Evolutionary conservation across 2,888 invertebrate genomes (phyloP).

Genomic region (Nineta flava): DNA sequence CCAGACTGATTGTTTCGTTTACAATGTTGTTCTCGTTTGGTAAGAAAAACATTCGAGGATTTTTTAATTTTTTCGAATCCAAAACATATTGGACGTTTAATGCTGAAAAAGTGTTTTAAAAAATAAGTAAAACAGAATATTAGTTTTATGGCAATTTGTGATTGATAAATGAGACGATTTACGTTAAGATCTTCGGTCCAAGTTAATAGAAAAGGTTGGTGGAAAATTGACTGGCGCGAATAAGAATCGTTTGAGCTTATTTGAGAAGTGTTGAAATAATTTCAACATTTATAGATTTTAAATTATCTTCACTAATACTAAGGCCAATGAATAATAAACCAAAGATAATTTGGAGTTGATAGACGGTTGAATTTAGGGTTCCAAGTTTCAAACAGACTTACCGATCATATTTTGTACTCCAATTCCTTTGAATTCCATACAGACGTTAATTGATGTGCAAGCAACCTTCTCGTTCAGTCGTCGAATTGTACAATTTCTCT

Average conservation of each 20-base stretch:
- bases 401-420: slow-evolving; percentile 54
- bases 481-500: slow-evolving; percentile 50
- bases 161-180: no score
- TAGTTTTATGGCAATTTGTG: no score
- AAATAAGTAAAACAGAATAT: slow-evolving; percentile 4
- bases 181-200: no score
- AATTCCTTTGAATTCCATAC: slow-evolving; percentile 62
- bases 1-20: slow-evolving; percentile 36
- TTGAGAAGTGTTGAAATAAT: no score
- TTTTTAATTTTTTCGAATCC: slow-evolving; percentile 59
- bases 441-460: slow-evolving; percentile 60
- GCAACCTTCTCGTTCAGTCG: slow-evolving; percentile 48
- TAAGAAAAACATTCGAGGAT: slow-evolving; percentile 63
- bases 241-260: no score
- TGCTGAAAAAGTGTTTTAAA: slow-evolving; percentile 41
- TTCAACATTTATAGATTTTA: no score
- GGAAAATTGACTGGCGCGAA: no score
- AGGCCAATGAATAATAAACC: no score
- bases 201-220: no score
- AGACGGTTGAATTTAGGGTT: no score
- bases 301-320: no score
- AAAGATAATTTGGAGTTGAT: no score
- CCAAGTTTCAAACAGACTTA: slow-evolving; percentile 23
- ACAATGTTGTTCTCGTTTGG: slow-evolving; percentile 46
- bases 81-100: slow-evolving; percentile 61